These are phyloP conservation scores for Australoheros facetus DNA, from an alignment of 2,797 vertebrate species.

Conservation along the genomic window DNA sequence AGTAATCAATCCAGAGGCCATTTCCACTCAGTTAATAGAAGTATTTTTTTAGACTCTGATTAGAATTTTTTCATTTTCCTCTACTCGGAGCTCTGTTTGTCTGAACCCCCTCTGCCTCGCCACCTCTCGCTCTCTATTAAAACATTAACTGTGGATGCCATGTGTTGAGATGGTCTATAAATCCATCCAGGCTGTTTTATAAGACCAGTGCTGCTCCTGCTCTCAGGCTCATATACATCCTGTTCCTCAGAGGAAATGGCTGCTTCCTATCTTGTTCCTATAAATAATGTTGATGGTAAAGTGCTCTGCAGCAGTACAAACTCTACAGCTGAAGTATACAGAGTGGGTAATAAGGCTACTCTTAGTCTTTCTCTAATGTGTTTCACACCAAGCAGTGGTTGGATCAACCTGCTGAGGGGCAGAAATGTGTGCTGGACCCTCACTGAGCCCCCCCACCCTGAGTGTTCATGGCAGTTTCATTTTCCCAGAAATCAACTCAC, in stretches of 20 bases:
- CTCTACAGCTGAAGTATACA: not conserved
- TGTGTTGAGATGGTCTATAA: conserved; percentile 32
- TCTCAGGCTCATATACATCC: conserved; percentile 55
- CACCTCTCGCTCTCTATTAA: conserved; percentile 29
- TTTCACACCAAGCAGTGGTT: not conserved
- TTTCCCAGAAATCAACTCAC: not conserved
- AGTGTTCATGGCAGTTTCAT: not conserved
- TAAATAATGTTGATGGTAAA: conserved; percentile 66
- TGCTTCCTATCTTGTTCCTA: conserved; percentile 56
- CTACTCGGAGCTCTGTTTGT: not conserved
- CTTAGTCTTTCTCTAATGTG: not conserved
- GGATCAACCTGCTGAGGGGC: not conserved
- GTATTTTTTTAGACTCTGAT: not conserved
- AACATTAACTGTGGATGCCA: conserved; percentile 36
- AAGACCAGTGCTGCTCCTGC: conserved; percentile 20
- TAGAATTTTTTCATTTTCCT: not conserved
- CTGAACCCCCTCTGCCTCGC: not conserved
- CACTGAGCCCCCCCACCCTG: not conserved
- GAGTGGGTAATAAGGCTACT: not conserved
- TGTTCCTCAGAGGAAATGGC: conserved; percentile 58
- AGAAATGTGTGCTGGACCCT: not conserved
- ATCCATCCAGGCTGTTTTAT: conserved; percentile 44
- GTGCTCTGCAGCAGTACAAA: conserved; percentile 48
- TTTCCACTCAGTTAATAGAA: not conserved
- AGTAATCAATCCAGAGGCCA: not conserved